Conservation (phyloP, 2,888 invertebrate species). For the Saturnia pavonia region DNA sequence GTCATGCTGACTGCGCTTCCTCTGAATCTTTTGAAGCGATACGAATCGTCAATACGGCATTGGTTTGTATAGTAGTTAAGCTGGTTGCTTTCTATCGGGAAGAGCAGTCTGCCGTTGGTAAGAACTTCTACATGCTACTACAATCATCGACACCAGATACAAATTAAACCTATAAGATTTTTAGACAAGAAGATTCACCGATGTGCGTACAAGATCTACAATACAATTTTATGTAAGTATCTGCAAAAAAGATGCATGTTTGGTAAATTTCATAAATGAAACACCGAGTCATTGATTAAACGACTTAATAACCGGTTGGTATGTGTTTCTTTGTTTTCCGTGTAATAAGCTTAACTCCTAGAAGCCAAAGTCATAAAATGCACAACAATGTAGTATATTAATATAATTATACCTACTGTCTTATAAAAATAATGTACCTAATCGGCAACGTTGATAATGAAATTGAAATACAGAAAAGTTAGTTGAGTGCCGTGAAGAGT, state of each 20-base stretch:
- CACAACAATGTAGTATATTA: background rate
- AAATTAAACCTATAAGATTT: background rate
- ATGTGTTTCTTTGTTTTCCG: slow-evolving; percentile 8
- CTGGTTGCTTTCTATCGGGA: too few species aligned
- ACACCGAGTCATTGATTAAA: background rate
- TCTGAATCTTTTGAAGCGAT: too few species aligned
- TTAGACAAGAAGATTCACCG: background rate
- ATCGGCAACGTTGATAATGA: too few species aligned
- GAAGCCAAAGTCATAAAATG: background rate
- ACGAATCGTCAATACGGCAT: too few species aligned
- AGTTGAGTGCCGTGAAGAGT: too few species aligned
- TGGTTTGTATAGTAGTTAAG: too few species aligned
- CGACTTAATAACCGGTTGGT: background rate
- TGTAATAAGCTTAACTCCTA: background rate
- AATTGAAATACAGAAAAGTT: too few species aligned
- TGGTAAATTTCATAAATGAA: background rate
- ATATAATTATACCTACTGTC: too few species aligned
- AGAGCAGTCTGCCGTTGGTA: too few species aligned
- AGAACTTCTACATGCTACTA: background rate
- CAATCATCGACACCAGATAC: background rate
- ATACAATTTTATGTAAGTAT: background rate
- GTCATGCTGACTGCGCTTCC: too few species aligned
- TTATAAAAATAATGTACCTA: too few species aligned
- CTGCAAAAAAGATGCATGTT: background rate
- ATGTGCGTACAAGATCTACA: background rate